Evolutionary conservation across 2,888 invertebrate genomes (phyloP), one percentile per base, ranked within the genome.

Genomic region (Tetragonula carbonaria): DNA sequence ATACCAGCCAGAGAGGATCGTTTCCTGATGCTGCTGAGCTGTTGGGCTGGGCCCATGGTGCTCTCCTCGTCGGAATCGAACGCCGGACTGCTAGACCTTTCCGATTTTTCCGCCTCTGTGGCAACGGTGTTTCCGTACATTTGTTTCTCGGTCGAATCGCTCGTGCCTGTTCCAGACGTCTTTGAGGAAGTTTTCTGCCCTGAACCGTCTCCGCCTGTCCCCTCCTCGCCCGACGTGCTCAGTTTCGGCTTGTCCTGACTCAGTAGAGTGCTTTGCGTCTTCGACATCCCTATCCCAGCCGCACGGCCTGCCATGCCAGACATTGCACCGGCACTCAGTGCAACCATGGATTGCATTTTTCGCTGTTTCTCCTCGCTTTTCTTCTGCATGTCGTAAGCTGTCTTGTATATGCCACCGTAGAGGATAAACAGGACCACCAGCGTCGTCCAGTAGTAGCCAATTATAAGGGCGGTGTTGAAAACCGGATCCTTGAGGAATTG

Each of bases 361-460:
- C 98, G 96, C 93, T 99, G 98, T 91, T 99, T 99, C 0, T 98
- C 98, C 95, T 99, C 98, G 91, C 99, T 98, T 93, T 99, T 98
- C 94, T 98, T 98, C 94, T 99, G 99, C 98, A 99, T 98, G 90
- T 98, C 98, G 93, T 99, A 98, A 11, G 99, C 99, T 62, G 99
- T 99, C 94, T 98, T 98, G 95, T 99, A 99, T 92, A 99, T 99
- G 16, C 99, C 99, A 71, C 98, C 98, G 94, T 99, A 99, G 16
- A 99, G 96, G 81, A 98, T 97, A 93, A 99, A 98, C 85, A 99
- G 96, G 63, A 99, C 98, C 78, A 99, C 97, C 55, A 99, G 95
- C 0, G 99, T 99, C 66, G 98, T 98, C 99, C 99, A 99, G 94
- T 99, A 99, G 95, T 99, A 99, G 72, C 97, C 98, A 91, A 99